Base-by-base conservation (phyloP, 2,888 invertebrate species). In the Rambutsinella grinnellia region DNA sequence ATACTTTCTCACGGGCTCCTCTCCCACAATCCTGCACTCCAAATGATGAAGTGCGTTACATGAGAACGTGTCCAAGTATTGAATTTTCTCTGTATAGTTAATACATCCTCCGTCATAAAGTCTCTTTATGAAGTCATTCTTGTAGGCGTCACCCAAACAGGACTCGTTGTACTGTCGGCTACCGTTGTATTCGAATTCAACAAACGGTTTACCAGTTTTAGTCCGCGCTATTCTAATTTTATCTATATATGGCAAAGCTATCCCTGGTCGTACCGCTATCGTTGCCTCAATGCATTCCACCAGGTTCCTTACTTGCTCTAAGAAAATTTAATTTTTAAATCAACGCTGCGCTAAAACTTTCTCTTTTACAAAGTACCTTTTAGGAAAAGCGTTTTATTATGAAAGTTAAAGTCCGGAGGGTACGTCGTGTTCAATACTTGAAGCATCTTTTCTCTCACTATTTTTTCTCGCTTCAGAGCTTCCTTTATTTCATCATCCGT, bases 91-190 rank as follows among this genome's bases (percentile, higher is more conserved):
- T 13, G 13, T 23, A 46, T 71, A 71, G 1, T 26, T 28, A 19
- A 54, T 21, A 28, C 61, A 61, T 10, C 13, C 8, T 3, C 53
- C 69, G 47, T 69, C 69, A 19, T 69, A 69, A 23, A 69, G 26
- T 23, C 54, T n/a, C 19, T 15, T 27, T 5, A 69, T 36, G 24
- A 69, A 28, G 24, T 69, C 61, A 13, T 24, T 44, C 24, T 54
- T 61, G 21, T 61, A 61, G 2, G 69, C n/a, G 27, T 69, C 69
- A 19, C 69, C 69, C 13, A 69, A 46, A 24, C 69, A 69, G 15
- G 69, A 36, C 36, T 69, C 69, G 0, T 61, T 24, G 46, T 54
- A 28, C 0, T 24, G 15, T 36, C 69, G 36, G 10, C 27, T 19
- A 1, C 69, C 69, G n/a, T 28, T 54, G 21, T 54, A 69, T 15